Base-by-base conservation (phyloP, 2,113 vertebrate species). In the Callipepla squamata region DNA sequence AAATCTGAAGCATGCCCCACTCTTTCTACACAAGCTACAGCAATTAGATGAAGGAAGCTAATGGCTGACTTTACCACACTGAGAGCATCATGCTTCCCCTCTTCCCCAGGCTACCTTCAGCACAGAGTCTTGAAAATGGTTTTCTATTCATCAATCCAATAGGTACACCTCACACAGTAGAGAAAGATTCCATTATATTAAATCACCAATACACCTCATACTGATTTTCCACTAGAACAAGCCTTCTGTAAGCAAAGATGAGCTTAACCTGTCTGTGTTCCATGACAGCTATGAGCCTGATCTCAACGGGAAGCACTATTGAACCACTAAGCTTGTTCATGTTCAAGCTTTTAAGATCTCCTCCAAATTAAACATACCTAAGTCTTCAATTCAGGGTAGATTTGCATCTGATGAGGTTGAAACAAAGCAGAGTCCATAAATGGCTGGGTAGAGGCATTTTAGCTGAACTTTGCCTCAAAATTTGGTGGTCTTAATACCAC, bases 241-340 rank as follows among this genome's bases (percentile, higher is more conserved):
- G 70, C 30, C 23, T 73, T 84, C 40, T 51, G 58, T 78, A 72
- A 95, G 59, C 40, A 87, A 91, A 89, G 40, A 79, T n/a, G 75
- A 81, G 50, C 67, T 25, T 53, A 28, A 74, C 58, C 36, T 82
- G 62, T 38, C 44, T 20, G 17, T 36, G 36, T 77, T 69, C 50
- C 19, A 6, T 0, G 7, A 48, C 45, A 73, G 8, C 40, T 66
- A 40, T 0, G 0, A 90, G 30, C 13, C 74, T 58, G 26, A 73
- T 84, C 74, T 65, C 53, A 73, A 0, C 0, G 30, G 50, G 72
- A 69, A 94, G 45, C 10, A 20, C 36, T 30, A 7, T 0, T 51
- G 38, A 4, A 0, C 25, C 81, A 81, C 42, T 91, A 20, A 65
- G 34, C 20, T 65, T 18, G 25, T 63, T 81, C 69, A 57, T 1